Percentiles rank a stretch among this genome's conserved stretches.
phyloP scores from a whole-genome alignment of 2,888 invertebrate species.

The Sphaeridia pumilis region DNA sequence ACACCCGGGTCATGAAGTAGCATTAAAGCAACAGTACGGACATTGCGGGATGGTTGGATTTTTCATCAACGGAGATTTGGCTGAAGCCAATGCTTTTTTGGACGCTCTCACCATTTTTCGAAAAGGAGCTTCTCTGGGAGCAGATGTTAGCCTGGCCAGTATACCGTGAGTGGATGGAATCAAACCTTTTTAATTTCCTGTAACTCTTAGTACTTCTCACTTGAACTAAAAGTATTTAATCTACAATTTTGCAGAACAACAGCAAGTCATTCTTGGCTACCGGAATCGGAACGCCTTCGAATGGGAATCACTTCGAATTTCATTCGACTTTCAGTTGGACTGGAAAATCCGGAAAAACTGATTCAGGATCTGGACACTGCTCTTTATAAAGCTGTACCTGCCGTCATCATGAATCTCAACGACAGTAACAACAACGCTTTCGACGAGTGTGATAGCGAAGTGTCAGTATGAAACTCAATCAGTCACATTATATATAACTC shows the following conservation, averaged over 20 bases:
- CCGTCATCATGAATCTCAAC: background rate
- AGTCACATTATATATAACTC: too few species aligned
- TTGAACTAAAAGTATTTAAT: too few species aligned
- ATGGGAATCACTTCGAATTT: slow-evolving; percentile 77
- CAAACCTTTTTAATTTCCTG: too few species aligned
- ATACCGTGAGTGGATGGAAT: slow-evolving; percentile 33
- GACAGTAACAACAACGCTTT: background rate
- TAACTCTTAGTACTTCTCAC: too few species aligned
- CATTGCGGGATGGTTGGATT: slow-evolving; percentile 89
- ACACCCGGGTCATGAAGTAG: slow-evolving; percentile 73
- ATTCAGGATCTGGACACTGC: slow-evolving; percentile 54
- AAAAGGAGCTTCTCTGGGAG: slow-evolving; percentile 87
- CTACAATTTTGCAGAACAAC: slow-evolving; percentile 38
- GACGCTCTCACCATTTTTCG: slow-evolving; percentile 63
- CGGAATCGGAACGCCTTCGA: slow-evolving; percentile 54
- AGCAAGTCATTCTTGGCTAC: slow-evolving; percentile 65
- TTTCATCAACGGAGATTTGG: slow-evolving; percentile 64
- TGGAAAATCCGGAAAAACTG: slow-evolving; percentile 76
- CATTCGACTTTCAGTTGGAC: slow-evolving; percentile 75
- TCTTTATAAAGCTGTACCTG: slow-evolving; percentile 11
- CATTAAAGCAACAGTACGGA: slow-evolving; percentile 66
- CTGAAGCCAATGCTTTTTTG: slow-evolving; percentile 58
- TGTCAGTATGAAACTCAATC: too few species aligned
- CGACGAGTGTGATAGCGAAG: background rate
- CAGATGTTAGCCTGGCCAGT: slow-evolving; percentile 87